These are phyloP conservation scores for Montipora efflorescens DNA, from an alignment of 64 coral and sea anemone genomes.

Conservation along the genomic window DNA sequence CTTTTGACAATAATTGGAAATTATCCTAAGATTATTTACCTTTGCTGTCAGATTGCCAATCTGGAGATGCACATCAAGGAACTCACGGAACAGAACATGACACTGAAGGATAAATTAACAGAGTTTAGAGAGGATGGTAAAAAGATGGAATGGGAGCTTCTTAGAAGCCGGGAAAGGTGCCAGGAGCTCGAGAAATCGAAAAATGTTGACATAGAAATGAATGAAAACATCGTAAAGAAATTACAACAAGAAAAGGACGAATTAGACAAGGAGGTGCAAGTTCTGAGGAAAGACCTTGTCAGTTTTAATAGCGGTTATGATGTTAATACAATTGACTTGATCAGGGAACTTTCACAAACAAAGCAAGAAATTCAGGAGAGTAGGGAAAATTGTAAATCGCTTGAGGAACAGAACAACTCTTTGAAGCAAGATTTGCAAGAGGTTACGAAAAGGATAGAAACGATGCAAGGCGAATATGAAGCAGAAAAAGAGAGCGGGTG, in stretches of 20 bases:
- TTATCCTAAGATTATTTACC: neutral
- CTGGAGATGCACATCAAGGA: conserved; percentile 41
- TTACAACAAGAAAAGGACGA: conserved; percentile 30
- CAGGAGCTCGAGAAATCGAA: neutral
- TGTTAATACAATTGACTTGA: neutral
- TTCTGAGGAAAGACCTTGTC: neutral
- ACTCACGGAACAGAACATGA: conserved; percentile 29
- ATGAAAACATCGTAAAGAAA: conserved; percentile 9
- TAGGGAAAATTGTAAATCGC: neutral
- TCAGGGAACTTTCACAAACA: conserved; percentile 1
- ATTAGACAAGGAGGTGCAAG: conserved; percentile 11
- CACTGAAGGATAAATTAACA: conserved; percentile 21
- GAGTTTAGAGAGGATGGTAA: neutral
- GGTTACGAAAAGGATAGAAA: conserved; percentile 5
- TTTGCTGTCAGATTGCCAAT: neutral
- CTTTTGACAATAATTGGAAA: neutral
- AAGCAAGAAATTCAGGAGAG: conserved; percentile 30
- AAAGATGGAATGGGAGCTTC: neutral
- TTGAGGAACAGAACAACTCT: conserved; percentile 19
- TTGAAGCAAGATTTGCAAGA: conserved; percentile 10
- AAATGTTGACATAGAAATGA: conserved; percentile 1
- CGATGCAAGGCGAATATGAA: neutral
- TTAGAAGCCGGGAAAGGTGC: conserved; percentile 9
- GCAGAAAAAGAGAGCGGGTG: neutral
- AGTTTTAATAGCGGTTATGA: neutral